These are phyloP conservation scores for Caprella mutica DNA, from an alignment of 2,888 invertebrate genomes.

Conservation along the genomic window DNA sequence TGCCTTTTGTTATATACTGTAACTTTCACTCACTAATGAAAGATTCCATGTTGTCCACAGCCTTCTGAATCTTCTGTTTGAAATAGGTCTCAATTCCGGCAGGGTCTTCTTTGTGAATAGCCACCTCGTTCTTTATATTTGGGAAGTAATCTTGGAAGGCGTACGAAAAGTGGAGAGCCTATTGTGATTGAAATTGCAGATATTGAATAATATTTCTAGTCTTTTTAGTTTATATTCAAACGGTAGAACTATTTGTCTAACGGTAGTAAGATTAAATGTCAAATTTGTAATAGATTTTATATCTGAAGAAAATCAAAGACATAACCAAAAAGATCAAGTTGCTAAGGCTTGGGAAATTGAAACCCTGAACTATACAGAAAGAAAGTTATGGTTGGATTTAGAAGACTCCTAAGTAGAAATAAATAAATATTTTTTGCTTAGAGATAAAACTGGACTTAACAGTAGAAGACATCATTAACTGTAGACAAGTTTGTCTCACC, in stretches of 20 bases:
- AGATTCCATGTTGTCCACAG: conserved; percentile 1
- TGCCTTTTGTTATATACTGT: too few species aligned
- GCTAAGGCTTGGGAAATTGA: too few species aligned
- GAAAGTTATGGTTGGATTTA: too few species aligned
- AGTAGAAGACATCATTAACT: background rate
- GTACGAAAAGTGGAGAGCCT: conserved; percentile 31
- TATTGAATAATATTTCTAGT: too few species aligned
- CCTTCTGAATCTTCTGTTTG: background rate
- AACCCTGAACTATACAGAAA: too few species aligned
- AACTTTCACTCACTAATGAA: conserved; percentile 22
- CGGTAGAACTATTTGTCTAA: too few species aligned
- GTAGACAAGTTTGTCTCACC: conserved; percentile 9
- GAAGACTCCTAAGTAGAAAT: background rate
- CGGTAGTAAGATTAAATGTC: too few species aligned
- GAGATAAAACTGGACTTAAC: background rate
- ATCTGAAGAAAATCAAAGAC: too few species aligned
- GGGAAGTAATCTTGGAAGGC: conserved; percentile 16
- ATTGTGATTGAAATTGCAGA: too few species aligned
- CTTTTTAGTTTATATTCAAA: too few species aligned
- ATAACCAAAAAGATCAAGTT: too few species aligned
- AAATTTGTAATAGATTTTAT: too few species aligned
- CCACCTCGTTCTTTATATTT: background rate
- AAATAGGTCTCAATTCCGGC: background rate
- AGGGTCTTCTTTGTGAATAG: conserved; percentile 2
- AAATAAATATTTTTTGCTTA: background rate